A percentile compares a stretch with the other conserved stretches of the same genome.
phyloP scores from a whole-genome alignment of 2,797 vertebrate species.

The Nothura maculosa region DNA sequence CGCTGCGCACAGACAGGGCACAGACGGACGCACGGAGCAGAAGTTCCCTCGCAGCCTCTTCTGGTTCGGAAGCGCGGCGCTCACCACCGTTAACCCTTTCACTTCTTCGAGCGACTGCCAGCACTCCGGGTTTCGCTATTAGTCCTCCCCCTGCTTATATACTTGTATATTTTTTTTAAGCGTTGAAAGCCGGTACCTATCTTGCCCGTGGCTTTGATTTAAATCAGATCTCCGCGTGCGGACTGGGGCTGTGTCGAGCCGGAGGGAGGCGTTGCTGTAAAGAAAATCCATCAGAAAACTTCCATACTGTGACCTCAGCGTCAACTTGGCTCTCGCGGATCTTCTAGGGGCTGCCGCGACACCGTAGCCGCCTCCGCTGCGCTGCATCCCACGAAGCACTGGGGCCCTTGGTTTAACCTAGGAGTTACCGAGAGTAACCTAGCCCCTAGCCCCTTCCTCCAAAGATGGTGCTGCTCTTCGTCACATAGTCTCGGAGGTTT shows the following conservation, averaged over 20 bases:
- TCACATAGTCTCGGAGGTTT: background rate
- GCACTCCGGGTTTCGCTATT: constrained; percentile 42
- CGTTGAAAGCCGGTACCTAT: background rate
- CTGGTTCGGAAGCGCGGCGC: constrained; percentile 28
- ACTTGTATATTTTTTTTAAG: background rate
- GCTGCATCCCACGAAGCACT: background rate
- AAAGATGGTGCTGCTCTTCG: background rate
- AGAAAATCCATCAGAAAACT: background rate
- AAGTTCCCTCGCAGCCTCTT: constrained; percentile 4
- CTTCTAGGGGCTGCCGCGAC: background rate
- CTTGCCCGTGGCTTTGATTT: background rate
- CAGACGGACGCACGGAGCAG: background rate
- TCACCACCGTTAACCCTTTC: constrained; percentile 75
- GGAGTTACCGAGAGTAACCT: background rate
- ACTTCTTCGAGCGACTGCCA: constrained; percentile 51
- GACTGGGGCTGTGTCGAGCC: background rate
- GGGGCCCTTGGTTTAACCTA: background rate
- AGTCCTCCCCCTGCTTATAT: background rate
- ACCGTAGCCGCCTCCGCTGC: background rate
- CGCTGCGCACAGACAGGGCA: no score
- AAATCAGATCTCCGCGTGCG: background rate
- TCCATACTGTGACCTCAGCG: background rate
- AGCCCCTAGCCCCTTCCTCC: background rate
- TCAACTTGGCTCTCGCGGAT: background rate
- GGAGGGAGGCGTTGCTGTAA: background rate